phyloP scores from a whole-genome alignment of 1,140 invertebrate species.

The Conus ventricosus region DNA sequence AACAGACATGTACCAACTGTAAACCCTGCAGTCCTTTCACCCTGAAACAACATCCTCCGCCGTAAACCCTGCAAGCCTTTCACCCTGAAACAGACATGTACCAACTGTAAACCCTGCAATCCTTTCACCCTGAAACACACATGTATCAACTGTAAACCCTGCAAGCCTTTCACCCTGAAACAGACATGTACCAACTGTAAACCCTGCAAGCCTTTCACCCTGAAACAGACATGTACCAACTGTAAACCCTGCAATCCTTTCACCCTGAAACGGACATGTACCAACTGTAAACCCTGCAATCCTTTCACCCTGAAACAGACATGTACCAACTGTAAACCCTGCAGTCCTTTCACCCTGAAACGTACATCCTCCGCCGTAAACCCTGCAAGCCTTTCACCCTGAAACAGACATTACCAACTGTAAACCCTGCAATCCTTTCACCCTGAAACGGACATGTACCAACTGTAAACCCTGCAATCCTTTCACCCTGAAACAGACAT shows the following conservation, averaged over 20 bases:
- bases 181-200: not conserved
- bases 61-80: not conserved
- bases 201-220: constrained; percentile 60
- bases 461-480: not conserved
- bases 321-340: not conserved
- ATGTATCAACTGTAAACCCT: not conserved
- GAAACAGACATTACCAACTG: not conserved
- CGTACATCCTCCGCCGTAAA: not conserved
- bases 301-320: not conserved
- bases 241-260: constrained; percentile 74
- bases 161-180: not conserved
- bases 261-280: constrained; percentile 39
- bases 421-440: not conserved
- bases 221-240: too few relatives aligned
- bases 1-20: not conserved
- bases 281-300: not conserved
- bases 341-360: not conserved
- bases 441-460: not conserved
- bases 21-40: not conserved
- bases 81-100: not conserved
- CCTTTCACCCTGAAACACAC: not conserved
- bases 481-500: constrained; percentile 8
- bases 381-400: not conserved
- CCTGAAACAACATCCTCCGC: not conserved
- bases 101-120: not conserved